Percentiles rank a stretch among this genome's conserved stretches.
phyloP scores from a whole-genome alignment of 2,797 vertebrate genomes.

The Delichon dasypus region DNA sequence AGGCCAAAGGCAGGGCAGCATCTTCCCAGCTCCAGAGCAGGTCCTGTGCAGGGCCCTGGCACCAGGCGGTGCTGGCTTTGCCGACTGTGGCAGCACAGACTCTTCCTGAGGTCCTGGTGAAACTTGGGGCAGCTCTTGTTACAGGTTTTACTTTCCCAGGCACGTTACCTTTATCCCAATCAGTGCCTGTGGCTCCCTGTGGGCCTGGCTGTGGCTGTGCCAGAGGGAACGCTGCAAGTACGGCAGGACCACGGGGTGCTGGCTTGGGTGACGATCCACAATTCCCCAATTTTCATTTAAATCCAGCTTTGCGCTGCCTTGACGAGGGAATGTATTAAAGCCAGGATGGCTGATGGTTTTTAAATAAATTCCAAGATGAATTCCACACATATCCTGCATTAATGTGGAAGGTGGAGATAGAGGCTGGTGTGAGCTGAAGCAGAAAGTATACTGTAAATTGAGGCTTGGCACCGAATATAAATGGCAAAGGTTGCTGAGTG shows the following conservation, averaged over 20 bases:
- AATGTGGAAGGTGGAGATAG: constrained; percentile 49
- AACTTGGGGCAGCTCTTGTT: not conserved
- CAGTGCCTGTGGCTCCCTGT: not conserved
- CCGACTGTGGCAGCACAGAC: fast-evolving
- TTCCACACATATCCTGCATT: constrained; percentile 12
- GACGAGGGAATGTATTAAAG: constrained; percentile 10
- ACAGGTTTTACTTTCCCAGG: not conserved
- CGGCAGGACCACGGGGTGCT: not conserved
- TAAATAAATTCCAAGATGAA: constrained; percentile 51
- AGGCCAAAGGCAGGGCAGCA: not conserved
- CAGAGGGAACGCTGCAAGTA: not conserved
- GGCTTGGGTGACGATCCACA: not conserved
- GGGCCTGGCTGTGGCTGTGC: not conserved
- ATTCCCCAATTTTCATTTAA: constrained; percentile 42
- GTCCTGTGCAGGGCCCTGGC: not conserved
- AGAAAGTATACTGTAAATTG: constrained; percentile 53
- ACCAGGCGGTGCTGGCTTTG: not conserved
- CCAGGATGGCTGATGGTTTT: not conserved
- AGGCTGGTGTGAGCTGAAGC: constrained; percentile 36
- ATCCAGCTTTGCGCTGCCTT: constrained; percentile 29
- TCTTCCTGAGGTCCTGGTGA: not conserved
- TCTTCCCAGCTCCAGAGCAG: not conserved
- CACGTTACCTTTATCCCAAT: not conserved
- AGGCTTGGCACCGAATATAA: constrained; percentile 46
- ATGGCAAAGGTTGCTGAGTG: constrained; percentile 37